Percentiles rank a stretch among this genome's conserved stretches.
These are phyloP conservation scores for Taxidea taxus DNA, from an alignment of 2,113 vertebrate genomes.

Conservation along the genomic window DNA sequence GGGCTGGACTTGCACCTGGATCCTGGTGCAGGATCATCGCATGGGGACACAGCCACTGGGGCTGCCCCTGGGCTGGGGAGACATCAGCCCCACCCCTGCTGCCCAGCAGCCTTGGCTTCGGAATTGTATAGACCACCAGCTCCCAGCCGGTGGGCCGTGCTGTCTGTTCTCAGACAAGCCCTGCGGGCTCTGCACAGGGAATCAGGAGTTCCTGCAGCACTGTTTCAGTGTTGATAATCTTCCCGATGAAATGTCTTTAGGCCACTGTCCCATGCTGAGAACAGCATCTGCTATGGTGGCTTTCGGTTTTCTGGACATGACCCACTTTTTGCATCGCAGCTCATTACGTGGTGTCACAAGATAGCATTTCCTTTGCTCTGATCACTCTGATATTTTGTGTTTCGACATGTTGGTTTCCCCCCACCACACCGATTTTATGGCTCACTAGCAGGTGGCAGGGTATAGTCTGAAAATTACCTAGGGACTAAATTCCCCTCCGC, in stretches of 20 bases:
- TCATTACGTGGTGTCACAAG: neutral
- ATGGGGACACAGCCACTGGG: neutral
- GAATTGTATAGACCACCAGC: rapidly evolving
- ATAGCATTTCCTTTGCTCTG: rapidly evolving
- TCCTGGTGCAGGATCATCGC: rapidly evolving
- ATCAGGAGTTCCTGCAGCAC: rapidly evolving
- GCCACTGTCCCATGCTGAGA: neutral
- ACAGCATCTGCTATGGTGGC: neutral
- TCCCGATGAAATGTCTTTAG: neutral
- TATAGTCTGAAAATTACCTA: neutral
- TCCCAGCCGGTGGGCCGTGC: rapidly evolving
- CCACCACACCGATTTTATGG: no score
- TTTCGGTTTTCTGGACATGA: neutral
- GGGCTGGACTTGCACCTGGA: neutral
- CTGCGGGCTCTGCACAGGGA: neutral
- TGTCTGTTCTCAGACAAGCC: neutral
- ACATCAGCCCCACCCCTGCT: rapidly evolving
- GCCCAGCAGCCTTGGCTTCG: neutral
- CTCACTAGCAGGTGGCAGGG: no score
- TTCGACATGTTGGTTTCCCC: no score
- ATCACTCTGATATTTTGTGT: neutral
- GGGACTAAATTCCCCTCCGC: neutral
- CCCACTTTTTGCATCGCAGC: neutral
- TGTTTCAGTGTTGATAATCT: neutral
- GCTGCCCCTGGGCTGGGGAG: neutral